Conservation (phyloP, 2,113 vertebrate species). For the Nycticorax nycticorax region DNA sequence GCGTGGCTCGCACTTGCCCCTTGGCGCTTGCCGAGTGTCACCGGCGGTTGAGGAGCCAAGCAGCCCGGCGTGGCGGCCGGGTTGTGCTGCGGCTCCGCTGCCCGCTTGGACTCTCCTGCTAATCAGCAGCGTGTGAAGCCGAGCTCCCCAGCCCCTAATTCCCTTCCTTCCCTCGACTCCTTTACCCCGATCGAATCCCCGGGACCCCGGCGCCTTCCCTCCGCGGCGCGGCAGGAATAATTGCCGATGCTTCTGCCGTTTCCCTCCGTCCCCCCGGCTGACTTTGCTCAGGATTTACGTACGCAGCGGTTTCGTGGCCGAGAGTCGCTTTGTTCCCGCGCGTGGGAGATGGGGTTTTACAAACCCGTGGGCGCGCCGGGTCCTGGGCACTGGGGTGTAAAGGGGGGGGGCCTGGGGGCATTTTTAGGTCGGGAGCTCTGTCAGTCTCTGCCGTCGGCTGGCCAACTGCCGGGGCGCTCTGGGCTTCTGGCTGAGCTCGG, state of each 20-base stretch:
- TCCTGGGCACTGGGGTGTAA: rapidly evolving
- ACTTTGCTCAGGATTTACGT: too few species aligned
- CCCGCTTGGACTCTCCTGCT: background rate
- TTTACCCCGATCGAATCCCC: background rate
- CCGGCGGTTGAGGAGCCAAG: background rate
- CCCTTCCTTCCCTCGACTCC: background rate
- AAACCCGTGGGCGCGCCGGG: background rate
- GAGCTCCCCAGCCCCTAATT: background rate
- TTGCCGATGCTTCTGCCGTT: background rate
- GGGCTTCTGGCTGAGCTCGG: background rate
- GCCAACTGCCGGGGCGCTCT: background rate
- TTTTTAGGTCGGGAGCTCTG: too few species aligned
- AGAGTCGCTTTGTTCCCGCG: background rate
- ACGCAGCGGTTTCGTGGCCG: background rate
- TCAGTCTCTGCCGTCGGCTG: background rate
- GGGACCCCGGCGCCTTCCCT: background rate
- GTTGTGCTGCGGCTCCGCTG: background rate
- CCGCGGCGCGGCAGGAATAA: background rate
- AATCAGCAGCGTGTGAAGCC: background rate
- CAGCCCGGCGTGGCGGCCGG: background rate
- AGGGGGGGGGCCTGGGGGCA: background rate
- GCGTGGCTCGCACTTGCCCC: too few species aligned
- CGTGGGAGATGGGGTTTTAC: background rate
- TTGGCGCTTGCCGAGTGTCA: background rate
- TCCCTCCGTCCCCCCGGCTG: background rate